Evolutionary conservation across 2,888 invertebrate genomes (phyloP).

Genomic region (Agrotis segetum): DNA sequence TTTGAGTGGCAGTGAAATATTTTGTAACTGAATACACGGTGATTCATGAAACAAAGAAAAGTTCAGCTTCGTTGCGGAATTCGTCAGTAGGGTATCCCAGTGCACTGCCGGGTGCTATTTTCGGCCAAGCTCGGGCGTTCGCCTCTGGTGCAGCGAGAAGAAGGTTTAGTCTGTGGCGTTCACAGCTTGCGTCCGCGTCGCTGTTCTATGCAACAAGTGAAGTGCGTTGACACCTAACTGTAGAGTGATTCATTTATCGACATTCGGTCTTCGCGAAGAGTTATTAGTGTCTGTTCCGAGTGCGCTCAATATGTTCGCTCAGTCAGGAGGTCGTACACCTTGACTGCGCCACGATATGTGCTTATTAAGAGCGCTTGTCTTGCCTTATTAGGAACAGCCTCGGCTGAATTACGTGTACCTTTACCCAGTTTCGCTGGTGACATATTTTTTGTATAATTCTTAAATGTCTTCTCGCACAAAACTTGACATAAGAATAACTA

Average conservation of each 20-base stretch:
- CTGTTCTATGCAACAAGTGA: slow-evolving; percentile 82
- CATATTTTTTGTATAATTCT: slow-evolving; percentile 74
- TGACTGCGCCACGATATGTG: slow-evolving; percentile 84
- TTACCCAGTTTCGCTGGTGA: slow-evolving; percentile 86
- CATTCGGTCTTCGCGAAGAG: slow-evolving; percentile 76
- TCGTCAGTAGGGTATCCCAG: slow-evolving; percentile 86
- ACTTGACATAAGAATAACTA: slow-evolving; percentile 93
- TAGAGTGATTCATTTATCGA: slow-evolving; percentile 87
- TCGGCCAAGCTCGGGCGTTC: slow-evolving; percentile 85
- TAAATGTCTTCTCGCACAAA: slow-evolving; percentile 92
- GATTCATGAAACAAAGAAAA: slow-evolving; percentile 78
- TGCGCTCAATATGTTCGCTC: slow-evolving; percentile 78
- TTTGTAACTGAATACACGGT: slow-evolving; percentile 65
- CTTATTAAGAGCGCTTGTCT: slow-evolving; percentile 84
- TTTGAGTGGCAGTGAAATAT: slow-evolving; percentile 38
- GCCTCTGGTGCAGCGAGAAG: slow-evolving; percentile 82
- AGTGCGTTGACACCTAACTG: slow-evolving; percentile 90
- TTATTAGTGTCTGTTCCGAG: slow-evolving; percentile 85
- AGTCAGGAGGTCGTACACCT: slow-evolving; percentile 83
- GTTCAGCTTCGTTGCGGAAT: slow-evolving; percentile 74
- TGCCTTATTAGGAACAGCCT: slow-evolving; percentile 87
- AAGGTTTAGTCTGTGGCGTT: slow-evolving; percentile 82
- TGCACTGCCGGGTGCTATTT: slow-evolving; percentile 90
- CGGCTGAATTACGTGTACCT: slow-evolving; percentile 83
- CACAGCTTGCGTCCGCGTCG: slow-evolving; percentile 81